These are phyloP conservation scores for Euspilapteryx auroguttella DNA, from an alignment of 2,888 invertebrate genomes.

Conservation along the genomic window DNA sequence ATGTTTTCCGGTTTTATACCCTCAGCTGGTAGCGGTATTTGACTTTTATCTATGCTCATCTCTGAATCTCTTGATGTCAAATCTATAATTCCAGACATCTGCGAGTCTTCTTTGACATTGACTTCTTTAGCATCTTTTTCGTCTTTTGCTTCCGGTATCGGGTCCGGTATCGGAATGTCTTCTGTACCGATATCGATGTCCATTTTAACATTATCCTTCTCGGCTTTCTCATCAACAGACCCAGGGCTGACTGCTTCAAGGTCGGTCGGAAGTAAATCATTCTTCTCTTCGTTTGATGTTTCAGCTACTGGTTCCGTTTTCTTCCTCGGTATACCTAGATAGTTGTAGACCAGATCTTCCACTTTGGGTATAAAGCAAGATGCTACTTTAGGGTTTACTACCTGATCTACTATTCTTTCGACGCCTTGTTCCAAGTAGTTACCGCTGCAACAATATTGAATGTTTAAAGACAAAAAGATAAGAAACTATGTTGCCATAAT, in stretches of 20 bases:
- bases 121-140: constrained; percentile 47
- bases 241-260: constrained; percentile 82
- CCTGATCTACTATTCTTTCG: constrained; percentile 93
- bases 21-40: constrained; percentile 27
- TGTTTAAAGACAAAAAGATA: no score
- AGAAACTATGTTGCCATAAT: no score
- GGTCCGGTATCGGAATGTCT: constrained; percentile 15
- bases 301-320: constrained; percentile 31
- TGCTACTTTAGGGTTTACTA: constrained; percentile 90
- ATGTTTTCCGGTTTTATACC: constrained; percentile 36
- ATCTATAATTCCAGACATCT: constrained; percentile 56
- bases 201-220: constrained; percentile 14
- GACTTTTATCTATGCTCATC: constrained; percentile 23
- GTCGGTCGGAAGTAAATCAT: constrained; percentile 71
- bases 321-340: constrained; percentile 78
- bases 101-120: constrained; percentile 47
- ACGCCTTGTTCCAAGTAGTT: constrained; percentile 90
- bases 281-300: constrained; percentile 37
- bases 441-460: constrained; percentile 66
- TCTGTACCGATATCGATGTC: constrained; percentile 19
- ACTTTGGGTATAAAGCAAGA: constrained; percentile 88
- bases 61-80: constrained; percentile 25
- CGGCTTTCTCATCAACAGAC: constrained; percentile 66
- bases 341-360: constrained; percentile 87
- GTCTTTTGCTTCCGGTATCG: constrained; percentile 11